Evolutionary conservation across 2,888 invertebrate species (phyloP).

Genomic region (Himalopsyche kuldschensis): DNA sequence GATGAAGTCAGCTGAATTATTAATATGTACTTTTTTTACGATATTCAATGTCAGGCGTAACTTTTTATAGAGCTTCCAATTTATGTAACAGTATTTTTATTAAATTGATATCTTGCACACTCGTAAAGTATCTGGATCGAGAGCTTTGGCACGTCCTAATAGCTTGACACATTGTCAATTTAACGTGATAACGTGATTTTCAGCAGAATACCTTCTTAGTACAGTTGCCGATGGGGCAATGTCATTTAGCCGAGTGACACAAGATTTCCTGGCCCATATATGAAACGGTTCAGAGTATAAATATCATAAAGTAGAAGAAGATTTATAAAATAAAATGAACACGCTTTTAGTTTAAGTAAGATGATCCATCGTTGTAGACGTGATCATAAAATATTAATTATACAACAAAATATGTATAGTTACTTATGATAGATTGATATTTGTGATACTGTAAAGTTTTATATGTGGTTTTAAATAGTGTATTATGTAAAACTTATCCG

Average conservation of each 20-base stretch:
- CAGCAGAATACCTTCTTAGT: conserved; percentile 33
- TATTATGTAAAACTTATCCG: too few relatives aligned
- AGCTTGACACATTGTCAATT: conserved; percentile 37
- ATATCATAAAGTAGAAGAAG: not conserved
- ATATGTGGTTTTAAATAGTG: too few relatives aligned
- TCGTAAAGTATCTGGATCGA: conserved; percentile 23
- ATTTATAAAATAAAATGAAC: not conserved
- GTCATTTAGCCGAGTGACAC: conserved; percentile 14
- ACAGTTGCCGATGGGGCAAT: conserved; percentile 3
- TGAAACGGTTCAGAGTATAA: not conserved
- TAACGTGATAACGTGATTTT: conserved; percentile 33
- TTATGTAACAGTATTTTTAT: not conserved
- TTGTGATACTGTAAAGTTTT: too few relatives aligned
- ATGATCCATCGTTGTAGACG: not conserved
- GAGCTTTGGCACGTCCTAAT: conserved; percentile 11
- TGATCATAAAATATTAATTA: not conserved
- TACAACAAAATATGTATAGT: not conserved
- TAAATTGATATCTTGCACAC: not conserved
- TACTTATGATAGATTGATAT: too few relatives aligned
- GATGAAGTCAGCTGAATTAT: too few relatives aligned
- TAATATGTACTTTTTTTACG: too few relatives aligned
- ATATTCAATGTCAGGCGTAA: too few relatives aligned
- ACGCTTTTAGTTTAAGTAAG: conserved; percentile 5
- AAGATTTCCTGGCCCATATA: not conserved
- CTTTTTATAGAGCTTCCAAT: too few relatives aligned